Percentiles rank a stretch among this genome's conserved stretches.
Evolutionary conservation across 2,888 invertebrate species (phyloP).

Genomic region (Arenicola marina): DNA sequence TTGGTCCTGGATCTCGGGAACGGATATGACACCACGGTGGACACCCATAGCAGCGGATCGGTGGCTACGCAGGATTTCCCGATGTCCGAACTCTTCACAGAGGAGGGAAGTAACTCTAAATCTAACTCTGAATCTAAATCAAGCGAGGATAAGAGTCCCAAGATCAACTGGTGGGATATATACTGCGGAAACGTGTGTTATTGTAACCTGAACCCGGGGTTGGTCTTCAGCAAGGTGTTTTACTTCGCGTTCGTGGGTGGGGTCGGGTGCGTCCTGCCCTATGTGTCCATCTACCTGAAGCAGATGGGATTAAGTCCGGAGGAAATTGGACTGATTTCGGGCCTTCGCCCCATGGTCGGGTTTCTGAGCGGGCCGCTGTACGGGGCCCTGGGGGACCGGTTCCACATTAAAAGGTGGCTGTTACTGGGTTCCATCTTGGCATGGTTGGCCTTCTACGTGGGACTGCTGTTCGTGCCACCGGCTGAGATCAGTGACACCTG

Average conservation of each 20-base stretch:
- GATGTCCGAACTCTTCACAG: too few species aligned
- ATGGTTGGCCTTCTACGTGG: conserved; percentile 21
- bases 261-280: conserved; percentile 22
- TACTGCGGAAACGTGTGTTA: too few species aligned
- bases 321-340: conserved; percentile 29
- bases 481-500: conserved; percentile 6
- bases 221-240: conserved; percentile 20
- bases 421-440: conserved; percentile 21
- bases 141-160: too few species aligned
- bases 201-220: too few species aligned
- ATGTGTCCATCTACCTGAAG: conserved; percentile 24
- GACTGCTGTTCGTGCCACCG: conserved; percentile 13
- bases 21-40: too few species aligned
- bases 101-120: too few species aligned
- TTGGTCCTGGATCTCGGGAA: too few species aligned
- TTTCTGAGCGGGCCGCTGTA: conserved; percentile 26
- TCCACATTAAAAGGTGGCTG: conserved; percentile 14
- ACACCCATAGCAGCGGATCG: too few species aligned
- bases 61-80: too few species aligned
- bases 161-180: too few species aligned
- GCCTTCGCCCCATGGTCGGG: conserved; percentile 26
- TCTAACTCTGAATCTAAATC: too few species aligned
- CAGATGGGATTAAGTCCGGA: conserved; percentile 28
- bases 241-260: conserved; percentile 28
- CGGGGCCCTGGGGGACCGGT: conserved; percentile 26